Evolutionary conservation across 2,797 vertebrate species (phyloP).

Genomic region (Notoglanidium macrostoma): DNA sequence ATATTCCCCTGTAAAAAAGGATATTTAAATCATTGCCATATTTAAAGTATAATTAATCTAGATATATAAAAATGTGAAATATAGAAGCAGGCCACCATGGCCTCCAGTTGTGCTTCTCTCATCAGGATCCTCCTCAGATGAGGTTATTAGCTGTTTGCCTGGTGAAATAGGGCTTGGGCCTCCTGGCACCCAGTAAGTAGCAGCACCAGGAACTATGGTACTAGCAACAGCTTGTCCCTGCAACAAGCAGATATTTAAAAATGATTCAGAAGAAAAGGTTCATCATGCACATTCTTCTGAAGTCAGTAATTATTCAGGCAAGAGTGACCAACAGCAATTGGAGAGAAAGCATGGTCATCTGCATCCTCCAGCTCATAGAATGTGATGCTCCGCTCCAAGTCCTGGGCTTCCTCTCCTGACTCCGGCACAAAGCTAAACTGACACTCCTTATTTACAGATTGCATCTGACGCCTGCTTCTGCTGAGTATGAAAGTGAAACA

Average conservation of each 20-base stretch:
- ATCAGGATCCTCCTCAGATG: constrained; percentile 83
- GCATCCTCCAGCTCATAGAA: constrained; percentile 86
- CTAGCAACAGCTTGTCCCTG: constrained; percentile 73
- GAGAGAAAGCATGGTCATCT: constrained; percentile 72
- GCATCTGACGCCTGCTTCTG: constrained; percentile 81
- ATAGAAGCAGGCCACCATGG: constrained; percentile 64
- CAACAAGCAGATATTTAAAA: not conserved
- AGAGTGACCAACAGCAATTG: constrained; percentile 73
- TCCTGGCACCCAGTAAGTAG: constrained; percentile 80
- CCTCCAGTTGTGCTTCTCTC: constrained; percentile 78
- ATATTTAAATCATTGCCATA: not conserved
- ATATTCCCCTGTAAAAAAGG: constrained; percentile 76
- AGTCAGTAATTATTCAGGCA: not conserved
- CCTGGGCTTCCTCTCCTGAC: constrained; percentile 70
- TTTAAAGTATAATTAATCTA: not conserved
- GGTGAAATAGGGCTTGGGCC: constrained; percentile 64
- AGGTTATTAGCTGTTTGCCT: constrained; percentile 75
- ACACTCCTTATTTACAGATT: constrained; percentile 81
- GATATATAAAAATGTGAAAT: not conserved
- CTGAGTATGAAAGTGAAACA: constrained; percentile 54
- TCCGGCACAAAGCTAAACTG: constrained; percentile 80
- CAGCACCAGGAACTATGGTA: constrained; percentile 70
- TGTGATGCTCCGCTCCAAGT: constrained; percentile 77
- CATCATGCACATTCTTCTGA: not conserved
- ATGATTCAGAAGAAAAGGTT: not conserved